phyloP scores from a whole-genome alignment of 2,797 vertebrate species.

The Myripristis murdjan region DNA sequence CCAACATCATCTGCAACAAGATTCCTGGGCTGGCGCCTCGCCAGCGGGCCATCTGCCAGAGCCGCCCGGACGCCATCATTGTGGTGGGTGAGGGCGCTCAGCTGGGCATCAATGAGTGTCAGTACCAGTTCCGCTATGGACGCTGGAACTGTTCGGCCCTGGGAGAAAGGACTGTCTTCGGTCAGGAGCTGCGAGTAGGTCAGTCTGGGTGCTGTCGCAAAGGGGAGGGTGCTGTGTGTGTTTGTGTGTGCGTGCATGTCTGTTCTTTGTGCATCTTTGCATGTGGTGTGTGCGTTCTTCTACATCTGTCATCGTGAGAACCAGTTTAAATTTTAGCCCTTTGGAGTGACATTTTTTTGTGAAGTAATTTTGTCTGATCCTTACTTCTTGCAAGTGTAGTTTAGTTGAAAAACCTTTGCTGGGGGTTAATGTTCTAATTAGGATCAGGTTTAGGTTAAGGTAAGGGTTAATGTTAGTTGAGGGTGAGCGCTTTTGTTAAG shows the following conservation, averaged over 20 bases:
- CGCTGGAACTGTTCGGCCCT: constrained; percentile 99
- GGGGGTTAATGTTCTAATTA: too few species aligned
- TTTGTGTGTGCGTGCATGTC: constrained; percentile 11
- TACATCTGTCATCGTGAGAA: constrained; percentile 7
- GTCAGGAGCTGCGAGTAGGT: constrained; percentile 98
- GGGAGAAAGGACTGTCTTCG: constrained; percentile 98
- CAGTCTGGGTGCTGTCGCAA: constrained; percentile 73
- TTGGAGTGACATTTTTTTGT: background rate
- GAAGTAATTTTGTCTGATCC: background rate
- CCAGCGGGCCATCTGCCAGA: constrained; percentile 99
- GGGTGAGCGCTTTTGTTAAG: too few species aligned
- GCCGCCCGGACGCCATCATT: constrained; percentile 99
- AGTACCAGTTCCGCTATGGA: constrained; percentile 98
- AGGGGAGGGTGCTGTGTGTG: constrained; percentile 21
- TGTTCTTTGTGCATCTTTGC: too few species aligned
- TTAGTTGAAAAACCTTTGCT: background rate
- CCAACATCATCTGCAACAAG: constrained; percentile 99
- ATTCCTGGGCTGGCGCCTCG: constrained; percentile 98
- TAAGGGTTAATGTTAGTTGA: too few species aligned
- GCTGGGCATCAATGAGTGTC: constrained; percentile 99
- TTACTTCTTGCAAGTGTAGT: background rate
- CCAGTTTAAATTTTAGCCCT: background rate
- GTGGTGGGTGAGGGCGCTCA: constrained; percentile 98
- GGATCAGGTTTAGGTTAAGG: background rate
- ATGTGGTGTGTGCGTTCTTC: constrained; percentile 3